Base-by-base conservation (phyloP, 2,797 vertebrate species). In the Aphelocoma californica region DNA sequence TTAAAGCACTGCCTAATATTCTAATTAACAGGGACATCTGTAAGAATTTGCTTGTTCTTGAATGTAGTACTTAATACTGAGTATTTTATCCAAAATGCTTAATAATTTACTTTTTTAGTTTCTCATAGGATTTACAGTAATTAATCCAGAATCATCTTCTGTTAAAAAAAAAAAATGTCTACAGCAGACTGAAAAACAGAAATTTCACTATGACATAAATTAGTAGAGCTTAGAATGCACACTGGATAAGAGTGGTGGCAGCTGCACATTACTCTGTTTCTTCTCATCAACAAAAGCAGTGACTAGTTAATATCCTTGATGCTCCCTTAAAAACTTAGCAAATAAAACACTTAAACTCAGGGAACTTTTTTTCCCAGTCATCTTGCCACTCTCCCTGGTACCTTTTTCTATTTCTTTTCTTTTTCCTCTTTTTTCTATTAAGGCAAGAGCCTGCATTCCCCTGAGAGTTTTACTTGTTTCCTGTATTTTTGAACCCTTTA, bases 21-120 rank as follows among this genome's bases (percentile, higher is more conserved):
- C 64, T 96, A 98, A 97, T 98, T 97, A 97, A 93, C 38, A 36
- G 60, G 28, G 66, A 94, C 95, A 96, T 93, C 96, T 86, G 34
- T 94, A 97, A 88, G 92, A 97, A 97, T 97, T 94, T 87, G 28
- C 90, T 95, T 95, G 86, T 92, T 97, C 93, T 93, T 93, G 73
- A 96, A 95, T 93, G n/a, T 93, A 93, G 69, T 84, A 91, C 40
- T 84, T 91, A 93, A 92, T 87, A 74, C 10, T 40, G 69, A 60
- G 34, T 31, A 90, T 95, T 94, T 84, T 84, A 86, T 70, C 66
- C 56, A 91, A 96, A 88, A 88, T 16, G 4, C 14, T 81, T 88
- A 73, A 66, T 64, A 84, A 81, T 81, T 65, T 60, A 58, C 38
- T 31, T 48, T 74, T 53, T 45, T 86, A 25, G 10, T 60, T 88